Evolutionary conservation across 2,888 invertebrate genomes (phyloP).

Genomic region (Macrosiphum euphorbiae): DNA sequence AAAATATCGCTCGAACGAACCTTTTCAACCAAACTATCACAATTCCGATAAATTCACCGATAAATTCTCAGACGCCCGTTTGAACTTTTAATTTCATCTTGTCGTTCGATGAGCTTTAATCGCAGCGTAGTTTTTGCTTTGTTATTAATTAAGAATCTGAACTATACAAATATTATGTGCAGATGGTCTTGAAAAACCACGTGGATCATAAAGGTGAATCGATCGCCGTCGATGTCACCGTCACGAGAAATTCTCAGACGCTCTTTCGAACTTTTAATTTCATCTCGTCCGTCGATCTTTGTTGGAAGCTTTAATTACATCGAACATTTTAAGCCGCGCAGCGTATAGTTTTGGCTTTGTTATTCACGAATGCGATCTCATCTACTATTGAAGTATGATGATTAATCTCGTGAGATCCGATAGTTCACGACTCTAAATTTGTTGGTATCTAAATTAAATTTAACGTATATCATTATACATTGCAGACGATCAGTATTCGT

Average conservation of each 20-base stretch:
- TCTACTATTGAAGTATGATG: neutral
- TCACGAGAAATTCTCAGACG: neutral
- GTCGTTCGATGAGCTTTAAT: too few species aligned
- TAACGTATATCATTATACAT: neutral
- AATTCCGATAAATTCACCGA: neutral
- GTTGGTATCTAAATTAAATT: neutral
- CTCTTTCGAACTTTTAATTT: neutral
- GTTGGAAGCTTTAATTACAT: neutral
- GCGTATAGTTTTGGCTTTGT: neutral
- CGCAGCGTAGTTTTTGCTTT: too few species aligned
- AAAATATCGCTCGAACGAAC: neutral
- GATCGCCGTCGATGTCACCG: neutral
- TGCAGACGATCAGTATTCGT: neutral
- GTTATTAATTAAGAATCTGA: too few species aligned
- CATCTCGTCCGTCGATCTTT: neutral
- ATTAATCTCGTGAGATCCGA: neutral
- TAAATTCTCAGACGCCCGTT: too few species aligned
- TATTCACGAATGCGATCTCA: neutral
- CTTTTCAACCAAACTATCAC: neutral
- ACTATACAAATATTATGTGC: neutral
- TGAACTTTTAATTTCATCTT: too few species aligned
- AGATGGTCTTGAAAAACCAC: slow-evolving; percentile 1
- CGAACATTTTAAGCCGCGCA: neutral
- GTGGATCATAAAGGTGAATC: slow-evolving; percentile 35
- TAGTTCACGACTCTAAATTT: neutral